phyloP scores from a whole-genome alignment of 2,888 invertebrate species.

The Drosophila pegasa region DNA sequence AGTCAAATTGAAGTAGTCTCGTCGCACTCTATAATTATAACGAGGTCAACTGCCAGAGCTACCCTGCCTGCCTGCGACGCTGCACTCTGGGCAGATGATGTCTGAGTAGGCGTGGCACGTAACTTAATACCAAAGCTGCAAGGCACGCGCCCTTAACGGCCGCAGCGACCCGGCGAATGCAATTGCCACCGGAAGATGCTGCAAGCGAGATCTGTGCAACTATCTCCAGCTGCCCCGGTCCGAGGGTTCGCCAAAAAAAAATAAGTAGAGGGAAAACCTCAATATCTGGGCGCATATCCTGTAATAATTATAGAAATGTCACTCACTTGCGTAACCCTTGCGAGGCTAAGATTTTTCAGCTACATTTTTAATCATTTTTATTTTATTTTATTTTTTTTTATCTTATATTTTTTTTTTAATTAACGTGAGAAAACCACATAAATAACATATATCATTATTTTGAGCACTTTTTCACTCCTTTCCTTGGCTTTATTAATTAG shows the following conservation, averaged over 20 bases:
- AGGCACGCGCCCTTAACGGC: slow-evolving; percentile 60
- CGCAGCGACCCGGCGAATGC: slow-evolving; percentile 44
- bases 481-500: neutral
- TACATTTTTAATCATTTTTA: slow-evolving; percentile 20
- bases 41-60: slow-evolving; percentile 68
- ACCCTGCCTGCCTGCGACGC: slow-evolving; percentile 2
- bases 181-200: slow-evolving; percentile 66
- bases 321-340: slow-evolving; percentile 71
- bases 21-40: slow-evolving; percentile 68
- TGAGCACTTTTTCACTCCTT: neutral
- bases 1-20: slow-evolving; percentile 72
- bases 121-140: slow-evolving; percentile 75
- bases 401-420: slow-evolving; percentile 51
- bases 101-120: slow-evolving; percentile 59
- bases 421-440: slow-evolving; percentile 66
- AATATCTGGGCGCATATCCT: slow-evolving; percentile 21
- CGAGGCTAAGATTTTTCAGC: neutral
- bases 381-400: slow-evolving; percentile 2
- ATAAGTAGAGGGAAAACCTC: slow-evolving; percentile 29
- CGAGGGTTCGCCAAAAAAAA: slow-evolving; percentile 7
- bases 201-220: slow-evolving; percentile 22
- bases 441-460: slow-evolving; percentile 12
- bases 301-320: slow-evolving; percentile 58
- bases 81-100: slow-evolving; percentile 47
- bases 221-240: slow-evolving; percentile 58